Evolutionary conservation across 1,140 invertebrate genomes (phyloP).

Genomic region (Coenobita brevimanus): DNA sequence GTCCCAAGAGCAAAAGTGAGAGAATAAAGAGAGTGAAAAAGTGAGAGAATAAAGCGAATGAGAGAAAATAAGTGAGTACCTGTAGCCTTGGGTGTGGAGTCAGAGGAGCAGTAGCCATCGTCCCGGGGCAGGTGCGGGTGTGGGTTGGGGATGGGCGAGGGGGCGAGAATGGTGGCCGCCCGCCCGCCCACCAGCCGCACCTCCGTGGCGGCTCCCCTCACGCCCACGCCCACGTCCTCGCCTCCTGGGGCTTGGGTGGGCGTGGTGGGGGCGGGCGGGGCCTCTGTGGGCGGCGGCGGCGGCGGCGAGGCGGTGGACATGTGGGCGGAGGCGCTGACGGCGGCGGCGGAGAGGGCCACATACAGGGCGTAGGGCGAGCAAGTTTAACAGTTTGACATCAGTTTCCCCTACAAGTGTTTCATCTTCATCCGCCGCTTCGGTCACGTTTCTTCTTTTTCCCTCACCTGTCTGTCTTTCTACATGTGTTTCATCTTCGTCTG

Average conservation of each 20-base stretch:
- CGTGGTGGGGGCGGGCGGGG: constrained; percentile 12
- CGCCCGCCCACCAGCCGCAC: constrained; percentile 62
- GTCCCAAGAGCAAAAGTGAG: too few species aligned
- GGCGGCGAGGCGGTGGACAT: background rate
- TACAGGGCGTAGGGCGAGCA: background rate
- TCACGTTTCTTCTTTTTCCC: too few species aligned
- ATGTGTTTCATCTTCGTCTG: too few species aligned
- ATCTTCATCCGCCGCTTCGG: too few species aligned
- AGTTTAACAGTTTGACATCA: background rate
- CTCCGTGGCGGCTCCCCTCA: constrained; percentile 56
- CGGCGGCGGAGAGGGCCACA: constrained; percentile 27
- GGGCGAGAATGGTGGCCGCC: constrained; percentile 49
- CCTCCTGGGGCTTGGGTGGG: background rate
- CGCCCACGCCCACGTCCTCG: constrained; percentile 33
- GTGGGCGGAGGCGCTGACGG: constrained; percentile 26
- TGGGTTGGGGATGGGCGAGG: constrained; percentile 22
- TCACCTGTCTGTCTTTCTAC: too few species aligned
- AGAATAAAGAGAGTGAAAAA: too few species aligned
- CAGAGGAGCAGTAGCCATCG: constrained; percentile 65
- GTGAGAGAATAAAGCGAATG: too few species aligned
- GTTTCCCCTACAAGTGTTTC: background rate
- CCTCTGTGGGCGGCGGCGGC: background rate
- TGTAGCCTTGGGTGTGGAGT: constrained; percentile 64
- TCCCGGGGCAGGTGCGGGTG: constrained; percentile 39
- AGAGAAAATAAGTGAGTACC: too few species aligned